Conservation (phyloP, 2,797 vertebrate genomes). For the Onychomys leucogaster region DNA sequence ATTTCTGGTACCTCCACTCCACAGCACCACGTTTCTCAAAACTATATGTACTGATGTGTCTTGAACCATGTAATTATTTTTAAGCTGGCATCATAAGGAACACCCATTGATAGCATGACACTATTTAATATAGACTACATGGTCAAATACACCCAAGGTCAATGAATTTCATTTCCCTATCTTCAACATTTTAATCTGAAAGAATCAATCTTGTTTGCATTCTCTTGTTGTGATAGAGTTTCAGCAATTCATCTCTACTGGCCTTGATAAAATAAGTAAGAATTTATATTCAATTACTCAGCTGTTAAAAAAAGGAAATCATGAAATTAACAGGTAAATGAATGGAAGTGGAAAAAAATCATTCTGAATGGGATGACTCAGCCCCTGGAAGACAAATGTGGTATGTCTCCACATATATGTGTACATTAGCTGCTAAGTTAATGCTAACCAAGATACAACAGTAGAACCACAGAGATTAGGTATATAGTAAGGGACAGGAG, state of each 20-base stretch:
- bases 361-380: not conserved
- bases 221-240: not conserved
- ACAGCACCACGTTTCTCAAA: rapidly evolving
- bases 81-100: not conserved
- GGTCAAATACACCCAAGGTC: not conserved
- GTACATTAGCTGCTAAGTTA: not conserved
- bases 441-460: not conserved
- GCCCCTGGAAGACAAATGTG: not conserved
- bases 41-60: not conserved
- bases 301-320: not conserved
- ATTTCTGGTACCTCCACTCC: not conserved
- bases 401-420: not conserved
- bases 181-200: not conserved
- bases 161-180: not conserved
- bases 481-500: not conserved
- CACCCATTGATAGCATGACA: not conserved
- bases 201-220: not conserved
- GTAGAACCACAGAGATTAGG: not conserved
- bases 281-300: not conserved
- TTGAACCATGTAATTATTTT: not conserved
- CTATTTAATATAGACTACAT: not conserved
- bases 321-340: not conserved
- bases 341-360: not conserved
- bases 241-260: not conserved
- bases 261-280: not conserved